A percentile compares a stretch with the other conserved stretches of the same genome.
Evolutionary conservation across 2,888 invertebrate genomes (phyloP).

Genomic region (Lasioglossum marginatum): DNA sequence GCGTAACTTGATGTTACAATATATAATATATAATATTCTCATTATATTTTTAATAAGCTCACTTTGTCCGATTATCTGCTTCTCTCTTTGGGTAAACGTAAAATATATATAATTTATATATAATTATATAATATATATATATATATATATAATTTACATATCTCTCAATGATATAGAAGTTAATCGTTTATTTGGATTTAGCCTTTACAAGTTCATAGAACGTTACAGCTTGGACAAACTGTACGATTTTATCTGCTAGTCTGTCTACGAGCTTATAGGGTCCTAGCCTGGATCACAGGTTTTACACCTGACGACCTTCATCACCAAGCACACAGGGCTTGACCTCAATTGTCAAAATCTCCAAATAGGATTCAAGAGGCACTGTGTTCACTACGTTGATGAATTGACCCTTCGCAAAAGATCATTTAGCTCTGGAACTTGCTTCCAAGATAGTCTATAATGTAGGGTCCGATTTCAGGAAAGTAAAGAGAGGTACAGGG

Average conservation of each 20-base stretch:
- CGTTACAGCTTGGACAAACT: background rate
- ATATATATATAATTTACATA: slow-evolving; percentile 61
- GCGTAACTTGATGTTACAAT: slow-evolving; percentile 69
- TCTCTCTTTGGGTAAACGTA: slow-evolving; percentile 83
- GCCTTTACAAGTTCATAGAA: slow-evolving; percentile 53
- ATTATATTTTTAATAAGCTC: slow-evolving; percentile 75
- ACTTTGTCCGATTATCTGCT: slow-evolving; percentile 68
- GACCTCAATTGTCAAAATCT: slow-evolving; percentile 3
- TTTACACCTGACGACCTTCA: background rate
- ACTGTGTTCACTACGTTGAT: background rate
- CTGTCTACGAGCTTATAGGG: slow-evolving; percentile 1
- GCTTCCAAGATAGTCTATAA: background rate
- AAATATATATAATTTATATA: slow-evolving; percentile 72
- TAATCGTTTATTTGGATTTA: slow-evolving; percentile 62
- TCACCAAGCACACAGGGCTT: slow-evolving; percentile 9
- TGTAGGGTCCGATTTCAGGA: background rate
- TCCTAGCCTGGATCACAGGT: background rate
- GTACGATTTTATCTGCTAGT: background rate
- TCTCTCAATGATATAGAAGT: slow-evolving; percentile 45
- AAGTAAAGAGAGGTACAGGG: background rate
- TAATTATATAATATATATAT: slow-evolving; percentile 73
- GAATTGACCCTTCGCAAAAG: background rate
- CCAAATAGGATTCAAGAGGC: slow-evolving; percentile 9
- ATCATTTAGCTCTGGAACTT: background rate
- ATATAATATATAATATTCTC: slow-evolving; percentile 67